Evolutionary conservation across 2,113 vertebrate species (phyloP).

Genomic region (Crotophaga sulcirostris): DNA sequence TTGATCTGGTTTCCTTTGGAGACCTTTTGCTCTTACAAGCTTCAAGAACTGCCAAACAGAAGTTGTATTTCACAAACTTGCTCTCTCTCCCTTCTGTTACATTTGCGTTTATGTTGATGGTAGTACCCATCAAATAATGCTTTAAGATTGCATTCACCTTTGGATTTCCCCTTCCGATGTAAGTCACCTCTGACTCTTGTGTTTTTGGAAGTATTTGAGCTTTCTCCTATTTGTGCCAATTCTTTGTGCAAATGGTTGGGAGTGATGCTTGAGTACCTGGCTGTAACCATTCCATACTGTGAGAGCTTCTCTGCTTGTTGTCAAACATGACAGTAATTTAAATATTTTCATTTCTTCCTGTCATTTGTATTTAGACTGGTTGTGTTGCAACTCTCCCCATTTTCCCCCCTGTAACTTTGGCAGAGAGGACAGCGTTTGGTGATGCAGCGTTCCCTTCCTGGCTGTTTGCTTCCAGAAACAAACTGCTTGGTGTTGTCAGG

Average conservation of each 20-base stretch:
- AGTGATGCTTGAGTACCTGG: neutral
- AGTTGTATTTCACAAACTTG: neutral
- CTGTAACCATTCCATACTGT: neutral
- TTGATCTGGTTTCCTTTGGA: neutral
- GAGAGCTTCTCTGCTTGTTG: neutral
- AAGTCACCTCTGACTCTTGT: neutral
- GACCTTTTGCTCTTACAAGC: neutral
- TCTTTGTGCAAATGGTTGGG: neutral
- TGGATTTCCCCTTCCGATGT: neutral
- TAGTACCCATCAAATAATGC: neutral
- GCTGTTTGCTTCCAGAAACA: neutral
- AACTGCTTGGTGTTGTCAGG: rapidly evolving
- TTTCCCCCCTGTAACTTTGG: too few relatives aligned
- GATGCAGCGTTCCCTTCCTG: neutral
- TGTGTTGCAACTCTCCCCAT: neutral
- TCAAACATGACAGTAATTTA: rapidly evolving
- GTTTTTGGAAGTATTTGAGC: neutral
- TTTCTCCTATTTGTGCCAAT: neutral
- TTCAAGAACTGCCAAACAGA: neutral
- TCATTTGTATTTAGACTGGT: neutral
- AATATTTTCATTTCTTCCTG: neutral
- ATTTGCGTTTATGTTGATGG: neutral
- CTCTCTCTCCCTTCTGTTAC: neutral
- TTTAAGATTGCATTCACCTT: rapidly evolving
- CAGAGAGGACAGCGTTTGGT: neutral